phyloP scores from a whole-genome alignment of 2,888 invertebrate species.

The Tinea trinotella region DNA sequence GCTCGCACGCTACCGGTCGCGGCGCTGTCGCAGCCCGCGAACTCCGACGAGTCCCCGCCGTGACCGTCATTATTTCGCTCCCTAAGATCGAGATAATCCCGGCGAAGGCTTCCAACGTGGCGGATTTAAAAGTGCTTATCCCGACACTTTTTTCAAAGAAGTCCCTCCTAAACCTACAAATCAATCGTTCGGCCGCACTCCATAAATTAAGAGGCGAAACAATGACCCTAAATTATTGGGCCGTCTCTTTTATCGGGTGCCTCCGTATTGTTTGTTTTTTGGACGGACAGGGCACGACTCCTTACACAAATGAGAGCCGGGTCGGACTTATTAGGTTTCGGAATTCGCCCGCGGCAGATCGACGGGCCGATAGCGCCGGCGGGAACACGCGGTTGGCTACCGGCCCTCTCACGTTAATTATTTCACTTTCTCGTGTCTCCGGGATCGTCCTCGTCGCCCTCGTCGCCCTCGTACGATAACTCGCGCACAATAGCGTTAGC shows the following conservation, averaged over 20 bases:
- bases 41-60: background rate
- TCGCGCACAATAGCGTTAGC: constrained; percentile 43
- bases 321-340: constrained; percentile 65
- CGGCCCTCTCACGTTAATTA: constrained; percentile 46
- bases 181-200: constrained; percentile 66
- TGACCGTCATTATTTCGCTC: constrained; percentile 16
- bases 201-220: constrained; percentile 67
- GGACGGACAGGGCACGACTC: constrained; percentile 34
- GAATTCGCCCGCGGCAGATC: constrained; percentile 59
- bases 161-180: constrained; percentile 60
- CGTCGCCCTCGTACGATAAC: constrained; percentile 17
- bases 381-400: constrained; percentile 29
- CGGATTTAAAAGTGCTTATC: constrained; percentile 49
- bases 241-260: constrained; percentile 58
- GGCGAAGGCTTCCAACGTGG: constrained; percentile 27
- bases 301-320: constrained; percentile 67
- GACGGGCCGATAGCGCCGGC: constrained; percentile 49
- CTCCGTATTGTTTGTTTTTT: constrained; percentile 56
- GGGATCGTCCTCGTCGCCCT: constrained; percentile 24
- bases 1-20: constrained; percentile 1
- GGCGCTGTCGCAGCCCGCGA: background rate
- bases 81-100: constrained; percentile 24
- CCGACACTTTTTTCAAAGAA: constrained; percentile 44
- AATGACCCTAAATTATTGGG: constrained; percentile 70
- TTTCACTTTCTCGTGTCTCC: constrained; percentile 45